A percentile compares a stretch with the other conserved stretches of the same genome.
phyloP scores from a whole-genome alignment of 2,113 vertebrate species.

The Epinephelus fuscoguttatus region DNA sequence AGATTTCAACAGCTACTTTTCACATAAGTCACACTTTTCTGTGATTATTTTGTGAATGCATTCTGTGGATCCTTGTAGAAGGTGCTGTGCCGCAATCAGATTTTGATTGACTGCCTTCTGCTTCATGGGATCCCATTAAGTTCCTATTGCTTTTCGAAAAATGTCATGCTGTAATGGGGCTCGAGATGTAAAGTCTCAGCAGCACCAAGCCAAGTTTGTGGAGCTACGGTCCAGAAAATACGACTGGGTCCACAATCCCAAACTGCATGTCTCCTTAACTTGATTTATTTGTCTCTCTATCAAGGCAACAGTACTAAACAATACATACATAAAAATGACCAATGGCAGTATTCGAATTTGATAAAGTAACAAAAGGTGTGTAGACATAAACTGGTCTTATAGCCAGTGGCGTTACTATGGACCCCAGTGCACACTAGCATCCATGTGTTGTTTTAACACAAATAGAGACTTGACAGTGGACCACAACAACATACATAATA shows the following conservation, averaged over 20 bases:
- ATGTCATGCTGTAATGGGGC: not conserved
- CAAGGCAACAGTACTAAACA: not conserved
- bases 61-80: not conserved
- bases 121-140: not conserved
- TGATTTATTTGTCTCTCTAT: not conserved
- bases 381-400: not conserved
- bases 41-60: not conserved
- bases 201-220: not conserved
- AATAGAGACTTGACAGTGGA: no score
- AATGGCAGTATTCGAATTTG: not conserved
- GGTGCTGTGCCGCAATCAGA: not conserved
- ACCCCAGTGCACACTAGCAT: no score
- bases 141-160: slow-evolving; percentile 5
- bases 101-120: not conserved
- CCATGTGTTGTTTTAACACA: no score
- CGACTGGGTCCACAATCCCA: not conserved
- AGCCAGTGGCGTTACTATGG: not conserved
- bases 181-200: not conserved
- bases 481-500: no score
- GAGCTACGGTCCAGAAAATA: not conserved
- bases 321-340: not conserved
- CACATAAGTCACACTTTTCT: slow-evolving; percentile 6
- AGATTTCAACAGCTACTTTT: not conserved
- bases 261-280: not conserved
- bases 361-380: not conserved